Evolutionary conservation across 2,888 invertebrate species (phyloP), one percentile per base, ranked within the genome.

Genomic region (Microctonus hyperodae): DNA sequence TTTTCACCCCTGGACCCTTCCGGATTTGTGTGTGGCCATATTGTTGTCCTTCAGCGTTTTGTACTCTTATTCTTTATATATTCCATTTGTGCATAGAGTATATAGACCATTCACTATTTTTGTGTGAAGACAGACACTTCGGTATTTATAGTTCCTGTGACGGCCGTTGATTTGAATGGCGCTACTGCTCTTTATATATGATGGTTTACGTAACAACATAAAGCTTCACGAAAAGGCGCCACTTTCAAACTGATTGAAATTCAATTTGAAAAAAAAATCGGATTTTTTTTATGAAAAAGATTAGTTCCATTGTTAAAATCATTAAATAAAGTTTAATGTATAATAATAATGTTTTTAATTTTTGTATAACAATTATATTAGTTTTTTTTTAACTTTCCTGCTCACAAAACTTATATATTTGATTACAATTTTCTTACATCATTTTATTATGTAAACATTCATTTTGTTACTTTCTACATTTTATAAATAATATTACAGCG

Each of bases 31-130:
- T 58, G 53, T 65, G 55, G 63, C 70, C 69, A 69, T 70, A 35
- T 67, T 70, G 16, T 16, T 31, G 70, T 70, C 70, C 70, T 70
- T 70, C 70, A 65, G 55, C 62, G 67, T 70, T n/a, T n/a, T n/a
- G n/a, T n/a, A n/a, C n/a, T n/a, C 70, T 69, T 63, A 67, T 61
- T 56, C 16, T 44, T 7, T 7, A 9, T 11, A 11, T n/a, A 44
- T 44, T 44, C n/a, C 40, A 9, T 35, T 13, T 5, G 3, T 28
- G 28, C 4, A n/a, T 37, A 37, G n/a, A 37, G n/a, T 4, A n/a
- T 37, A 16, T 16, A 16, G 16, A 16, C 16, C 0, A 44, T n/a
- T 37, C n/a, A 6, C n/a, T 16, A 7, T 20, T 1, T 44, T 16
- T 44, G 6, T n/a, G 37, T n/a, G 37, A n/a, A 37, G 1, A 37